Evolutionary conservation across 2,797 vertebrate genomes (phyloP), one percentile per base, ranked within the genome.

Genomic region (Schizothorax lantsangensis): DNA sequence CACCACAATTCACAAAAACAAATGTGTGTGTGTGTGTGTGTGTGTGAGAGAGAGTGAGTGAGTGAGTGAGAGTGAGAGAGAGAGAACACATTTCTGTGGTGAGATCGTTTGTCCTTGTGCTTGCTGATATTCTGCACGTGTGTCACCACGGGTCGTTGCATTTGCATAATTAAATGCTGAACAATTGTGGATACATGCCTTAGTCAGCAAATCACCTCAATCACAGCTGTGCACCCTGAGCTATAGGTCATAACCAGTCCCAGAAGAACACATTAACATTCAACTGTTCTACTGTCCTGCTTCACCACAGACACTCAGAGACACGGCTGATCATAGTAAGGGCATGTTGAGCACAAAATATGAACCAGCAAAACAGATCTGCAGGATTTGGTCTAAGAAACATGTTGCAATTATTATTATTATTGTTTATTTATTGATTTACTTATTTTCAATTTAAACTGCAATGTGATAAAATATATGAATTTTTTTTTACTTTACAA

Each of bases 191-290:
- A 62, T 26, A 62, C 36, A n/a, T 84, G 87, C 86, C 87, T 93
- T 87, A 94, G 90, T 95, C 94, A 94, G 93, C 92, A 93, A 88
- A 93, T 91, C 81, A 66, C 88, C 91, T 38, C 52, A 73, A 43
- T 59, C 52, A 73, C 79, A 8, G 30, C 54, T 30, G 88, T 90
- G 93, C 89, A 88, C 74, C 89, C 91, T 91, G 87, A 87, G 73
- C 38, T 79, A 75, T 91, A 92, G 94, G 94, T 93, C 93, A 92
- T 59, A 87, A 66, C 43, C 64, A 88, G 88, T 66, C 87, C 88
- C 91, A 89, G 54, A 84, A 15, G 54, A n/a, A 79, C 83, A 89
- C 91, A 93, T 94, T 93, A 93, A 93, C 90, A 94, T 93, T 94
- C 92, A 59, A 14, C 11, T 54, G 87, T 54, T 26, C 72, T 86